Evolutionary conservation across 2,113 vertebrate genomes (phyloP).

Genomic region (Dipodomys merriami): DNA sequence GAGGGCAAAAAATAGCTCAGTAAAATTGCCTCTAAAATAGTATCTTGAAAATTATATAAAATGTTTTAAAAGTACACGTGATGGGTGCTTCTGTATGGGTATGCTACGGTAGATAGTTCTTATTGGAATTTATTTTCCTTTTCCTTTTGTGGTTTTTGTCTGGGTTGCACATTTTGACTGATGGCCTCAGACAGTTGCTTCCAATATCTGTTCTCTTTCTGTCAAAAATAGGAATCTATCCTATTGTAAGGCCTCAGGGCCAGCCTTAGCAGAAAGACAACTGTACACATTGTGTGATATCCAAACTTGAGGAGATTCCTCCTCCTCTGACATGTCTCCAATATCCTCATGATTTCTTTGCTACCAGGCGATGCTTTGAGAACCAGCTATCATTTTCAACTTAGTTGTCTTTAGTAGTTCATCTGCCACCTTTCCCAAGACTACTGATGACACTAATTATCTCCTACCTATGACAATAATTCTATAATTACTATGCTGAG

Average conservation of each 20-base stretch:
- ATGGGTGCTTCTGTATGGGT: background rate
- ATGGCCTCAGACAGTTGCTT: constrained; percentile 58
- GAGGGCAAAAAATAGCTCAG: background rate
- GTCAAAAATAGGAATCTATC: constrained; percentile 45
- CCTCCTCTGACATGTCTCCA: background rate
- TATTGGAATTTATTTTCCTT: background rate
- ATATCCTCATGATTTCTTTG: background rate
- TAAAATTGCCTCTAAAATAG: background rate
- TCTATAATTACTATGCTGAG: constrained; percentile 1
- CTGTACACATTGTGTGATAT: background rate
- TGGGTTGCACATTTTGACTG: constrained; percentile 35
- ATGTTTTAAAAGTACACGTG: background rate
- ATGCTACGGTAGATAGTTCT: constrained; percentile 1
- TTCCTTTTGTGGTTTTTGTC: constrained; percentile 45
- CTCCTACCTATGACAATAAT: constrained; percentile 14
- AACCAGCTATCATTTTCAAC: constrained; percentile 42
- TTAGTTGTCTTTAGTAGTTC: constrained; percentile 59
- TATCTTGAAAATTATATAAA: background rate
- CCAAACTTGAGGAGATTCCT: background rate
- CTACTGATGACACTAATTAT: constrained; percentile 11
- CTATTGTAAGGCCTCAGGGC: background rate
- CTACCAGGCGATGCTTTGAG: background rate
- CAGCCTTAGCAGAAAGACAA: constrained; percentile 42
- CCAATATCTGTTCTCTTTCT: constrained; percentile 53
- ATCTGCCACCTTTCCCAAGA: constrained; percentile 6